These are phyloP conservation scores for Paradoxurus hermaphroditus DNA, from an alignment of 2,113 vertebrate genomes.

Conservation along the genomic window DNA sequence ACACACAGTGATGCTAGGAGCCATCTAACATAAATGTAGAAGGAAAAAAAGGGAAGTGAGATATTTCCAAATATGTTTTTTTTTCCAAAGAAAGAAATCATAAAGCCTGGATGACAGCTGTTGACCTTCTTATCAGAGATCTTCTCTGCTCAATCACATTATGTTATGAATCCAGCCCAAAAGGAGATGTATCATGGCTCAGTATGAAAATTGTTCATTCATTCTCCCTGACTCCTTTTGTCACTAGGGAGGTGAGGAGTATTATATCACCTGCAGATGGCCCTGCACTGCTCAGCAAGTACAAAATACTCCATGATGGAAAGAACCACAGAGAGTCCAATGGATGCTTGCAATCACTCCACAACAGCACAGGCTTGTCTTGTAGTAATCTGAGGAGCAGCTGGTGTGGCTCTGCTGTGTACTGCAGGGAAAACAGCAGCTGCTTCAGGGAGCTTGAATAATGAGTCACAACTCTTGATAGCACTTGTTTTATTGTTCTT, in stretches of 20 bases:
- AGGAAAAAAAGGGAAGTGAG: not conserved
- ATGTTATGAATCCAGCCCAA: not conserved
- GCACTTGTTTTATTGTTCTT: slow-evolving; percentile 52
- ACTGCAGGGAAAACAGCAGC: not conserved
- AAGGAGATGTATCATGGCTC: not conserved
- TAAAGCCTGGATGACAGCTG: slow-evolving; percentile 16
- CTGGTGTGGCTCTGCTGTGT: not conserved
- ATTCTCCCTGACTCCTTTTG: not conserved
- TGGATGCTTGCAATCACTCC: not conserved
- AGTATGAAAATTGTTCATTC: not conserved
- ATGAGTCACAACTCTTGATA: slow-evolving; percentile 39
- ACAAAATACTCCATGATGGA: not conserved
- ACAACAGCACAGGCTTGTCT: not conserved
- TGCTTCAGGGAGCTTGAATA: slow-evolving; percentile 54
- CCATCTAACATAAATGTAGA: not conserved
- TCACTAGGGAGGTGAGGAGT: not conserved
- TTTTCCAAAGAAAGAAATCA: not conserved
- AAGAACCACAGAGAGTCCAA: fast-evolving
- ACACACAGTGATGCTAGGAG: not conserved
- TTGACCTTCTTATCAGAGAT: slow-evolving; percentile 2
- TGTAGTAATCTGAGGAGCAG: slow-evolving; percentile 31
- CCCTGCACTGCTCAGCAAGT: not conserved
- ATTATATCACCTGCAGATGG: not conserved
- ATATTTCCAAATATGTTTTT: not conserved
- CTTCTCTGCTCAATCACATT: slow-evolving; percentile 4